A percentile compares a stretch with the other conserved stretches of the same genome.
Evolutionary conservation across 2,797 vertebrate species (phyloP).

Genomic region (Halcyon badia): DNA sequence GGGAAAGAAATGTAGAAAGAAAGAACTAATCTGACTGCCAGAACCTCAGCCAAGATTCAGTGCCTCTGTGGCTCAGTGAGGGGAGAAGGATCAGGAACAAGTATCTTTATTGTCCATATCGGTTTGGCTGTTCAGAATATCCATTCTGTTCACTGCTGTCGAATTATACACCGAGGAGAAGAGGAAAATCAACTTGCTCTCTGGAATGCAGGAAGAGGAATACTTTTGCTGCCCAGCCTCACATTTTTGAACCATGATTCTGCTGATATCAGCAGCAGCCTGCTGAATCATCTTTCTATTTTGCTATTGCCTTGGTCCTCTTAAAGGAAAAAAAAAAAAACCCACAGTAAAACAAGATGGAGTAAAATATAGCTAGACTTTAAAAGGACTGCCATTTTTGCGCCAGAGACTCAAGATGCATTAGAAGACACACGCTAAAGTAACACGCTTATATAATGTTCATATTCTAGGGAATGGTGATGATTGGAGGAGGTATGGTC

Average conservation of each 20-base stretch:
- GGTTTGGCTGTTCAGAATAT: neutral
- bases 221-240: constrained; percentile 30
- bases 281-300: constrained; percentile 44
- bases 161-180: neutral
- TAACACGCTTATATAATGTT: neutral
- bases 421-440: neutral
- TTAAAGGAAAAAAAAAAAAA: neutral
- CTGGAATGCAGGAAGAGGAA: constrained; percentile 4
- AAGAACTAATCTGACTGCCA: neutral
- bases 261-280: constrained; percentile 30
- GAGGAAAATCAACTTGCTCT: constrained; percentile 24
- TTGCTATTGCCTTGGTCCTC: neutral
- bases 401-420: neutral
- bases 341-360: neutral
- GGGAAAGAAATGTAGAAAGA: neutral
- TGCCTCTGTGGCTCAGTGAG: neutral
- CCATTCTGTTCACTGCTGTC: neutral
- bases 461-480: neutral
- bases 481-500: neutral
- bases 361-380: neutral
- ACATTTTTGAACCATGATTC: constrained; percentile 34
- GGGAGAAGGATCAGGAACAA: neutral
- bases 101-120: neutral
- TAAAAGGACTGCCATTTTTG: neutral
- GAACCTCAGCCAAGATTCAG: neutral